Percentiles rank a stretch among this genome's conserved stretches.
phyloP scores from a whole-genome alignment of 2,888 invertebrate genomes.

The Folsomia candida region DNA sequence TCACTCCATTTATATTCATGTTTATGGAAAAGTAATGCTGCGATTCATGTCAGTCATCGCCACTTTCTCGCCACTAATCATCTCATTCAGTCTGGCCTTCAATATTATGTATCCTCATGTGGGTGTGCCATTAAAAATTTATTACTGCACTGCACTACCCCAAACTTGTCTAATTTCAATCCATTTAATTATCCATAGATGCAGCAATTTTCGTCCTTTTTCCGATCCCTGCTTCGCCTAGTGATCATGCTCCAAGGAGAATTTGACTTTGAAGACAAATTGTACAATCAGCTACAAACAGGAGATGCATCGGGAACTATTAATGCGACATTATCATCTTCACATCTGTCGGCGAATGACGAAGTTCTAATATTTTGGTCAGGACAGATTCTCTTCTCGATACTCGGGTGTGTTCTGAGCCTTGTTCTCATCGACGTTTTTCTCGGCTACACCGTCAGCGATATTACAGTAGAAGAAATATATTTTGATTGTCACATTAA shows the following conservation, averaged over 20 bases:
- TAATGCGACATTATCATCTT: background rate
- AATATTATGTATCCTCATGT: conserved; percentile 8
- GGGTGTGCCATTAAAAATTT: too few species aligned
- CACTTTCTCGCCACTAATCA: conserved; percentile 1
- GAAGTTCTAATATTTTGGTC: background rate
- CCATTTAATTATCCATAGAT: too few species aligned
- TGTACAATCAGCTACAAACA: background rate
- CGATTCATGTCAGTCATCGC: conserved; percentile 14
- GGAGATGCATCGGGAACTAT: background rate
- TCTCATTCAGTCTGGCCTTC: background rate
- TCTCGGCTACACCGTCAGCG: conserved; percentile 19
- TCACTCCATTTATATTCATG: conserved; percentile 16
- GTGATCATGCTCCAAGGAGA: conserved; percentile 18
- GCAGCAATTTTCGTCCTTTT: background rate
- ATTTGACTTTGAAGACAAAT: conserved; percentile 11
- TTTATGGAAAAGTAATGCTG: conserved; percentile 12
- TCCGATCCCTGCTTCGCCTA: background rate
- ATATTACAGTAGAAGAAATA: conserved; percentile 10
- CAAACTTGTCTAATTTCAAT: too few species aligned
- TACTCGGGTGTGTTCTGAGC: conserved; percentile 7
- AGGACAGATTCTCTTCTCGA: background rate
- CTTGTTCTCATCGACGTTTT: conserved; percentile 22
- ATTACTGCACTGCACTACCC: too few species aligned
- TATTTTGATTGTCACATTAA: background rate
- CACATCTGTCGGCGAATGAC: too few species aligned